These are phyloP conservation scores for Morone saxatilis DNA, from an alignment of 2,113 vertebrate species.

Conservation along the genomic window DNA sequence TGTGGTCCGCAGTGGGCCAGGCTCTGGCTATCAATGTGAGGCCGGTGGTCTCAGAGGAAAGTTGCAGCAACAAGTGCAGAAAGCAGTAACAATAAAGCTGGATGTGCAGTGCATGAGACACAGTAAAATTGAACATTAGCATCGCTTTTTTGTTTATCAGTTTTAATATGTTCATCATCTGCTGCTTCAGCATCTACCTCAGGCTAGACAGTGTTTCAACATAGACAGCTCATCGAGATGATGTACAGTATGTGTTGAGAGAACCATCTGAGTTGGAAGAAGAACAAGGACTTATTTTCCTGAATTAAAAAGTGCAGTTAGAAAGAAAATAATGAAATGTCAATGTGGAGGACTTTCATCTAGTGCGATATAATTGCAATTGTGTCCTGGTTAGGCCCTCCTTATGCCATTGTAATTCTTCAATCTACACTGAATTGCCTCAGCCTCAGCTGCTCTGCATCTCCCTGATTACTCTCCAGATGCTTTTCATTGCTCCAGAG, in stretches of 20 bases:
- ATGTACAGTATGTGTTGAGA: background rate
- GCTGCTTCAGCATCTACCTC: constrained; percentile 34
- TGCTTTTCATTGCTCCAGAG: constrained; percentile 6
- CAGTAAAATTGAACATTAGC: background rate
- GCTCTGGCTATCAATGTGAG: background rate
- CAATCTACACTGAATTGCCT: background rate
- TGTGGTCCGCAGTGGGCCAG: background rate
- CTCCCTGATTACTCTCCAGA: constrained; percentile 25
- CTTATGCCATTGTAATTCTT: background rate
- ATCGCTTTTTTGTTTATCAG: constrained; percentile 4
- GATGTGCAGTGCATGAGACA: background rate
- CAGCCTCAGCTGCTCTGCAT: background rate
- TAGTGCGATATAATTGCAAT: background rate
- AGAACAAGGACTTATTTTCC: background rate
- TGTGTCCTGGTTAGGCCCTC: background rate
- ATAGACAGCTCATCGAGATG: constrained; percentile 10
- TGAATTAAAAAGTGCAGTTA: background rate
- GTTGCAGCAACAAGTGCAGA: background rate
- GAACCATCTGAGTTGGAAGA: background rate
- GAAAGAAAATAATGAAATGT: background rate
- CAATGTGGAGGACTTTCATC: constrained; percentile 5
- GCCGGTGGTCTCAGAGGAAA: background rate
- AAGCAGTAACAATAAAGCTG: background rate
- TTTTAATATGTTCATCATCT: constrained; percentile 26
- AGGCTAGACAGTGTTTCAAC: background rate